Evolutionary conservation across 2,888 invertebrate genomes (phyloP).

Genomic region (Nomada ruficornis): DNA sequence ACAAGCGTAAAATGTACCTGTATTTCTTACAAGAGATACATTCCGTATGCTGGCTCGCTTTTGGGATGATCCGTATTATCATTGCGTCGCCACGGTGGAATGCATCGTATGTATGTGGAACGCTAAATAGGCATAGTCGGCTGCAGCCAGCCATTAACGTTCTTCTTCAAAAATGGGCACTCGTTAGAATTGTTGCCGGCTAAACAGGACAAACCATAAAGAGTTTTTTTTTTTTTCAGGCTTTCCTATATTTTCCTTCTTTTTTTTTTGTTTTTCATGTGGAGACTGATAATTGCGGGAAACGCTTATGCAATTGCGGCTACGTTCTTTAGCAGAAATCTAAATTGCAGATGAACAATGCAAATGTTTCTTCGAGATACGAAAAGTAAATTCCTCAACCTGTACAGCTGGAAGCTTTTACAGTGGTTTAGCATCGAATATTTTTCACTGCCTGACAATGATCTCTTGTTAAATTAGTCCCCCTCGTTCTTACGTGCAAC

Average conservation of each 20-base stretch:
- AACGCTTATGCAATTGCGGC: conserved; percentile 20
- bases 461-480: too few species aligned
- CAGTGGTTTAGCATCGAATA: neutral
- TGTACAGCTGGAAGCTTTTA: neutral
- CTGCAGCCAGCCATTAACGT: neutral
- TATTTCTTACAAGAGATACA: conserved; percentile 1
- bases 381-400: neutral
- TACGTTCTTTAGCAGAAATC: neutral
- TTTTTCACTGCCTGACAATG: too few species aligned
- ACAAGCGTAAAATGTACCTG: conserved; percentile 8
- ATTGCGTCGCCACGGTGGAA: conserved; percentile 13
- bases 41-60: conserved; percentile 8
- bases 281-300: neutral
- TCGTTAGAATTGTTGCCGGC: neutral
- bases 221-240: neutral
- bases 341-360: conserved; percentile 21
- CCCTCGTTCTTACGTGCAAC: too few species aligned
- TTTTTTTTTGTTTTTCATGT: neutral
- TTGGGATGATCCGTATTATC: conserved; percentile 26
- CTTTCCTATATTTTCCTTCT: neutral
- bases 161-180: neutral
- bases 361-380: neutral
- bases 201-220: neutral
- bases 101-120: conserved; percentile 4
- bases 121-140: neutral